Evolutionary conservation across 2,888 invertebrate genomes (phyloP), one percentile per base, ranked within the genome.

Genomic region (Rhorus exstirpatorius): DNA sequence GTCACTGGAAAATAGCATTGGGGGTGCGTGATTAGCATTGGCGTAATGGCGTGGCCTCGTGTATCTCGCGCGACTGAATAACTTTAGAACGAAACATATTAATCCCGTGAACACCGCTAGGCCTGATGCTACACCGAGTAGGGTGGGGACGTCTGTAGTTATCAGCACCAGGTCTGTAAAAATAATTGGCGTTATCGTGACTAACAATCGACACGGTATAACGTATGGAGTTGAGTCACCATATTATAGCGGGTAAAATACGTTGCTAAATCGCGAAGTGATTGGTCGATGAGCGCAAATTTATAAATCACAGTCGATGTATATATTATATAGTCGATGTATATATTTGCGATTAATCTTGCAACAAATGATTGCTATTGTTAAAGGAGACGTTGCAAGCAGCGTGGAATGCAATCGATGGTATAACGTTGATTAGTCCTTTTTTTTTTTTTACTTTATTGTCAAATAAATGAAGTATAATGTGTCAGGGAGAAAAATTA

Each of bases 51-150:
- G 95, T 90, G 96, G 96, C 86, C 96, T 93, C 83, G 94, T 93
- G 89, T 94, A 95, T 79, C 95, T 93, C 85, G 94, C 94, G 89
- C 95, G 94, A 87, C 96, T 96, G 94, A 98, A 98, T 88, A 98
- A 94, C 92, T 97, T 97, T 89, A 98, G 94, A 88, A 97, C 97
- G 95, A 98, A 97, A 94, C 98, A 98, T 90, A 98, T 96, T 87
- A 98, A 95, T 65, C 96, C 97, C 44, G 96, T 97, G 90, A 98
- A 94, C 90, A 98, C 95, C 88, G 97, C 97, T 92, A 98, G 96
- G 85, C 97, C 97, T 87, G 97, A 96, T 90, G 96, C 95, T 86
- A 98, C 97, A 86, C 97, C 97, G 90, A 97, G 95, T 90, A 98
- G 94, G 88, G 97, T 97, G 91, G 97, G 97, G 93, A 97, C 94